phyloP scores from a whole-genome alignment of 2,113 vertebrate species.

The Corydoras maculifer region DNA sequence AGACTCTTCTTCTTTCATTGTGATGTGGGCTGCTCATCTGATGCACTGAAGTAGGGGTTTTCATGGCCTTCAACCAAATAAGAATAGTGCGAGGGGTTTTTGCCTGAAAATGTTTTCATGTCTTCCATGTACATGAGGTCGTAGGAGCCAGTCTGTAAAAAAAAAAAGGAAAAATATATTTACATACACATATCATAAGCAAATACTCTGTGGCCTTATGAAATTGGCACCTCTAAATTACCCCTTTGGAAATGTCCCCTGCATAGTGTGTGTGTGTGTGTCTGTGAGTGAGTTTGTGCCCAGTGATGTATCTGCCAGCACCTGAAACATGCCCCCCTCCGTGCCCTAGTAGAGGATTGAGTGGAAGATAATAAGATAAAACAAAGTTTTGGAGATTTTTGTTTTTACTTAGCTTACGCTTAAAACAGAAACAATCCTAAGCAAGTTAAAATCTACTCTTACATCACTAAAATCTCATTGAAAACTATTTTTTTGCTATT shows the following conservation, averaged over 20 bases:
- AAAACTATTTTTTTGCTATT: too few relatives aligned
- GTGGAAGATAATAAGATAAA: too few relatives aligned
- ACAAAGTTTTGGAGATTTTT: too few relatives aligned
- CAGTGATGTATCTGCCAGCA: too few relatives aligned
- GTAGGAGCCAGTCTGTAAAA: slow-evolving; percentile 60
- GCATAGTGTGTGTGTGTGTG: too few relatives aligned
- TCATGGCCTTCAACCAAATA: slow-evolving; percentile 70
- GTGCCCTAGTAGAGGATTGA: too few relatives aligned
- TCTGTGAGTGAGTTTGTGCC: too few relatives aligned
- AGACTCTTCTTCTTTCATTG: slow-evolving; percentile 28
- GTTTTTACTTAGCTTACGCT: not conserved
- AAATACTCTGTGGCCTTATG: too few relatives aligned
- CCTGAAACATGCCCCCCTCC: too few relatives aligned
- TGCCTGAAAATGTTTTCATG: slow-evolving; percentile 66
- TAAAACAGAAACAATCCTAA: slow-evolving; percentile 5
- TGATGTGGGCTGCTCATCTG: slow-evolving; percentile 45
- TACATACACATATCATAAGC: not conserved
- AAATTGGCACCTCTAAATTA: too few relatives aligned
- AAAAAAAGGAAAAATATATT: slow-evolving; percentile 1
- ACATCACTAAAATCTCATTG: too few relatives aligned
- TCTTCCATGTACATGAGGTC: slow-evolving; percentile 48
- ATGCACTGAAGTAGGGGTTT: slow-evolving; percentile 67
- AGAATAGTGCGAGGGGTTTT: slow-evolving; percentile 60
- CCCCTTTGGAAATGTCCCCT: too few relatives aligned
- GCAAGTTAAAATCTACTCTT: not conserved